These are phyloP conservation scores for Pseudocheirus occidentalis DNA, from an alignment of 2,797 vertebrate species.

Conservation along the genomic window DNA sequence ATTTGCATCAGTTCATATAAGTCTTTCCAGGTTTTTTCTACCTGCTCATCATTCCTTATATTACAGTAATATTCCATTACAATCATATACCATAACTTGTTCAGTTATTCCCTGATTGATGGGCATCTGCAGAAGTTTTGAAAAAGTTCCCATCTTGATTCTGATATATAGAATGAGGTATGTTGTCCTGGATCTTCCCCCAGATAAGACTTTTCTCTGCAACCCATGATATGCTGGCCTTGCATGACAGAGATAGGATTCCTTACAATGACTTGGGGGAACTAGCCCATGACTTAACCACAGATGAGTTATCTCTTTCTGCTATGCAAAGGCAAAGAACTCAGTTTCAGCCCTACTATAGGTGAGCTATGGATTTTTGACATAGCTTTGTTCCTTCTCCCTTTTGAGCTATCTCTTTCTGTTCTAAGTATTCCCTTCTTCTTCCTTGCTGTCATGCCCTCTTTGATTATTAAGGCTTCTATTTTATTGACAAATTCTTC, in stretches of 20 bases:
- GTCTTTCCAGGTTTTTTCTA: no score
- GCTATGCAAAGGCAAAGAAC: background rate
- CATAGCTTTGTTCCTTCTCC: background rate
- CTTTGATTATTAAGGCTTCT: background rate
- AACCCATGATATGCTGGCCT: background rate
- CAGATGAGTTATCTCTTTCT: background rate
- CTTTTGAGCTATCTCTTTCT: background rate
- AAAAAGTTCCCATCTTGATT: background rate
- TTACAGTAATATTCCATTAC: no score
- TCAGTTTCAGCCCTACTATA: background rate
- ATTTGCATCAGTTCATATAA: no score
- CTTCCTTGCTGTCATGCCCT: background rate
- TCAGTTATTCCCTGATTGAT: no score
- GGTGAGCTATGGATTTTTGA: background rate
- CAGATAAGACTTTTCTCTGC: background rate
- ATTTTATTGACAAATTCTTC: background rate
- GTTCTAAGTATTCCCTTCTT: background rate
- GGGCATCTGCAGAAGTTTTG: no score
- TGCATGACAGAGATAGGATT: background rate
- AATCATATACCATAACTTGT: no score
- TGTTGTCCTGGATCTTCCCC: background rate
- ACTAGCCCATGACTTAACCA: background rate
- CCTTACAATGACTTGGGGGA: background rate
- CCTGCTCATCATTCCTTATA: no score
- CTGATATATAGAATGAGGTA: background rate